Evolutionary conservation across 2,113 vertebrate species (phyloP).

Genomic region (Bubo scandiacus): DNA sequence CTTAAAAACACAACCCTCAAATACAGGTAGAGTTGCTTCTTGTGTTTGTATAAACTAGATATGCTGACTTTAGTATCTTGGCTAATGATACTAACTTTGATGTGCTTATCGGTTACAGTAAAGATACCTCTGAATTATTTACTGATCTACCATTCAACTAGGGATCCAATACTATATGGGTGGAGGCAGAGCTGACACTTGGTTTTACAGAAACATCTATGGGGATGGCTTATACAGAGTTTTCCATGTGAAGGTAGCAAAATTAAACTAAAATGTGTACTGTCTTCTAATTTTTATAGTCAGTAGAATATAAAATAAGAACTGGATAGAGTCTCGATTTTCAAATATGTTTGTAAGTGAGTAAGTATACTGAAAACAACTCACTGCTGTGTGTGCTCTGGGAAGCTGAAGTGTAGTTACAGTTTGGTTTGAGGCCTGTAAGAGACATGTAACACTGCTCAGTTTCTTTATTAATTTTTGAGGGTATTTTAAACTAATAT

Average conservation of each 20-base stretch:
- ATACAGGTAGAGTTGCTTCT: neutral
- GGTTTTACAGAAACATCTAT: neutral
- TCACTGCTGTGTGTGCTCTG: neutral
- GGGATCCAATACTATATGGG: neutral
- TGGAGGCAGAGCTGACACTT: neutral
- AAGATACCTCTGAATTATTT: neutral
- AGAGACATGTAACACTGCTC: neutral
- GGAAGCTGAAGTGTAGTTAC: neutral
- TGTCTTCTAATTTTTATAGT: neutral
- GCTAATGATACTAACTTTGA: neutral
- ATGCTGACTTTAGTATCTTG: neutral
- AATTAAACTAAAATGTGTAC: neutral
- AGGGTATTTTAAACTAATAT: neutral
- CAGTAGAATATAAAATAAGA: neutral
- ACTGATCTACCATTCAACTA: neutral
- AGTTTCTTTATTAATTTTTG: neutral
- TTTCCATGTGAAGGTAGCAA: neutral
- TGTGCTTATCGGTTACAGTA: neutral
- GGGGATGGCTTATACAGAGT: neutral
- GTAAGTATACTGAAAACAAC: neutral
- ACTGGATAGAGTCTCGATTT: neutral
- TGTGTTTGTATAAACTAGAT: neutral
- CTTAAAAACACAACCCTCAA: slow-evolving; percentile 30
- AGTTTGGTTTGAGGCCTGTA: neutral
- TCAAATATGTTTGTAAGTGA: neutral